phyloP scores from a whole-genome alignment of 2,797 vertebrate species.

The Thamnophis elegans region DNA sequence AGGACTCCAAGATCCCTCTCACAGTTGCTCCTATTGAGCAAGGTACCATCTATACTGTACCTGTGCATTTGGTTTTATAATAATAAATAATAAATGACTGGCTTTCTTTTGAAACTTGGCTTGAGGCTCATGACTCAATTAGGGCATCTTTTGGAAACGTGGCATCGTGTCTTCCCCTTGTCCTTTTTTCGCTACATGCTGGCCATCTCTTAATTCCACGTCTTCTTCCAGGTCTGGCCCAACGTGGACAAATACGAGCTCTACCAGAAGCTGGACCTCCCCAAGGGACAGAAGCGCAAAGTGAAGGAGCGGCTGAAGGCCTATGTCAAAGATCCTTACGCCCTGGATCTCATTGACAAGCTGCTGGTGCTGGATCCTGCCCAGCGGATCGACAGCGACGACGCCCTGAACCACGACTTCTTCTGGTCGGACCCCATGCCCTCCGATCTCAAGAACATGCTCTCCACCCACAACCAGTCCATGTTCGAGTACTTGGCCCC shows the following conservation, averaged over 20 bases:
- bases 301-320: constrained; percentile 97
- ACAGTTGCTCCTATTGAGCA: too few relatives aligned
- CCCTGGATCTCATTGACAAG: constrained; percentile 93
- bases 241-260: constrained; percentile 93
- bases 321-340: constrained; percentile 93
- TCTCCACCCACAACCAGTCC: constrained; percentile 96
- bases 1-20: too few relatives aligned
- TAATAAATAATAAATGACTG: too few relatives aligned
- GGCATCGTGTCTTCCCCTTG: too few relatives aligned
- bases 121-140: too few relatives aligned
- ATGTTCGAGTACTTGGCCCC: constrained; percentile 99
- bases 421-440: constrained; percentile 99
- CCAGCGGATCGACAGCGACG: constrained; percentile 91
- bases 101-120: too few relatives aligned
- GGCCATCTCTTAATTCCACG: background rate
- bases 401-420: constrained; percentile 96
- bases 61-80: too few relatives aligned
- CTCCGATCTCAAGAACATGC: constrained; percentile 97
- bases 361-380: constrained; percentile 90
- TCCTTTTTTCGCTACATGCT: background rate
- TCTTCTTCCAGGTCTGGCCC: constrained; percentile 84
- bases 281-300: constrained; percentile 96
- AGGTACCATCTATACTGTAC: too few relatives aligned
- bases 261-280: constrained; percentile 94
- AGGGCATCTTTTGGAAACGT: too few relatives aligned